phyloP scores from a whole-genome alignment of 2,113 vertebrate genomes.

The Chelonoidis abingdonii region DNA sequence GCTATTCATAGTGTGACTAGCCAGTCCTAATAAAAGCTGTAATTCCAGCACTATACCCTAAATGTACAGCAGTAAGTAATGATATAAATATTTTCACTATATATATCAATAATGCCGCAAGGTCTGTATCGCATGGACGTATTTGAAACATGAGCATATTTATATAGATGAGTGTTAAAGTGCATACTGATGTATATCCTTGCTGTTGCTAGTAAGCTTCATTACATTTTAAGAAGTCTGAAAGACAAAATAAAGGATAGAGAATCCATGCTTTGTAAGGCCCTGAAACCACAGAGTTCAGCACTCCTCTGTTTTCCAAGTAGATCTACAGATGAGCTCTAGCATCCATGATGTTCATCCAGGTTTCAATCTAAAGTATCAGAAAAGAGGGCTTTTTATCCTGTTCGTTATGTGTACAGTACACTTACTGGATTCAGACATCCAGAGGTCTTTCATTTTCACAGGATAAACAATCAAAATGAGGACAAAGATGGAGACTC shows the following conservation, averaged over 20 bases:
- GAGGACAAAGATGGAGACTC: slow-evolving; percentile 84
- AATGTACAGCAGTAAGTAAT: not conserved
- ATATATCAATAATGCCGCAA: not conserved
- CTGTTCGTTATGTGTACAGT: not conserved
- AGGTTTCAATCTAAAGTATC: not conserved
- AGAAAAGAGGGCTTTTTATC: not conserved
- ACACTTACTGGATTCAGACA: not conserved
- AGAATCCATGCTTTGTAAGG: not conserved
- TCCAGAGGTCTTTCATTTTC: slow-evolving; percentile 6
- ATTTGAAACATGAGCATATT: not conserved
- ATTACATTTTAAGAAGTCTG: not conserved
- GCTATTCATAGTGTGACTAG: not conserved
- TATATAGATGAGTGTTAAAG: not conserved
- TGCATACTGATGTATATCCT: fast-evolving
- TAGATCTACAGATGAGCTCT: not conserved
- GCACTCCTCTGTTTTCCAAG: not conserved
- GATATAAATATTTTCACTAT: not conserved
- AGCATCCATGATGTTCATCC: not conserved
- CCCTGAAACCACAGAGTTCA: not conserved
- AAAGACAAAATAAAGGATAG: slow-evolving; percentile 16
- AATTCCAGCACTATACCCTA: not conserved
- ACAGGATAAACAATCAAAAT: slow-evolving; percentile 84
- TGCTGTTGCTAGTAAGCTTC: not conserved
- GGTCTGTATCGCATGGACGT: not conserved
- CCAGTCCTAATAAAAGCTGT: not conserved